Evolutionary conservation across 2,113 vertebrate species (phyloP).

Genomic region (Capreolus pygargus): DNA sequence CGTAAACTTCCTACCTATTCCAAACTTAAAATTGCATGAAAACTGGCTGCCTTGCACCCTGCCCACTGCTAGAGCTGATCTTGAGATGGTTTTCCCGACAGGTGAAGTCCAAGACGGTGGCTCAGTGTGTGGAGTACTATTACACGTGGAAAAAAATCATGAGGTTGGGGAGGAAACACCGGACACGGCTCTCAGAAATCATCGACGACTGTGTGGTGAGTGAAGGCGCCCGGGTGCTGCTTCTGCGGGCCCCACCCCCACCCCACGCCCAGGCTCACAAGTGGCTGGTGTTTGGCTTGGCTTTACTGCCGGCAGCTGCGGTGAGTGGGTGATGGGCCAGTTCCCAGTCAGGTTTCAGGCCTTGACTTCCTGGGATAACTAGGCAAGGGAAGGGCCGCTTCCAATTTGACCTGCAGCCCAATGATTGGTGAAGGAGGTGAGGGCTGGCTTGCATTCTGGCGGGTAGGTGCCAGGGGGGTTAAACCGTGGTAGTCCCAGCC

Average conservation of each 20-base stretch:
- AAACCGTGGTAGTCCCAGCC: not conserved
- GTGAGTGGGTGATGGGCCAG: not conserved
- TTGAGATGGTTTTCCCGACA: constrained; percentile 45
- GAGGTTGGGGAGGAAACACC: constrained; percentile 83
- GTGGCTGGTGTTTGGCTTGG: not conserved
- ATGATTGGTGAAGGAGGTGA: not conserved
- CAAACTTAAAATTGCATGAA: not conserved
- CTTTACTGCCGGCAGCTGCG: not conserved
- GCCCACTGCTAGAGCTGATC: not conserved
- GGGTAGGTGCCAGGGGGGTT: not conserved
- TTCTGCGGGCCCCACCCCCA: not conserved
- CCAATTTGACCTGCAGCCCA: not conserved
- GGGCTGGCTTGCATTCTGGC: not conserved
- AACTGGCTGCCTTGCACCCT: not conserved
- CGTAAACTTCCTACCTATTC: not conserved
- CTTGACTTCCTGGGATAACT: not conserved
- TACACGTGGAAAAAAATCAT: constrained; percentile 94
- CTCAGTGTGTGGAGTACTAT: constrained; percentile 95
- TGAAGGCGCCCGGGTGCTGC: not conserved
- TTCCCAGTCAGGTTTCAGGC: not conserved
- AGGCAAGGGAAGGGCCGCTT: not conserved
- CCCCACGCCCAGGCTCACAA: not conserved
- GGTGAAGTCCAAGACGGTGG: constrained; percentile 92
- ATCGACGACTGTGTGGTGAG: constrained; percentile 84
- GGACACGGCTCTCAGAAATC: constrained; percentile 80